Conservation (phyloP, 2,113 vertebrate species). For the Procavia capensis region DNA sequence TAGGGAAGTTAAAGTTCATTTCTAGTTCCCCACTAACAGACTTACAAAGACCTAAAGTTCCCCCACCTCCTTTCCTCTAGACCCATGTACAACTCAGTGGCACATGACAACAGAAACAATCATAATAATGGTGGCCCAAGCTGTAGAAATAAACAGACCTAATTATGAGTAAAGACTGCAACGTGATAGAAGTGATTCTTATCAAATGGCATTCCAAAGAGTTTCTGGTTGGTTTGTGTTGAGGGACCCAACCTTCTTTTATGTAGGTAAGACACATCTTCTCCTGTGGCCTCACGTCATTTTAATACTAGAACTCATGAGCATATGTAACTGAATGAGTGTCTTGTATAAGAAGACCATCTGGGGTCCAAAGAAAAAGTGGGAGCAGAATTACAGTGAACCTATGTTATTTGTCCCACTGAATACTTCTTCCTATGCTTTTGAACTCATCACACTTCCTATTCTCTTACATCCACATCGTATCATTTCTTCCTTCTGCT, state of each 20-base stretch:
- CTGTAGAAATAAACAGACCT: not conserved
- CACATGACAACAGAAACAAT: too few relatives aligned
- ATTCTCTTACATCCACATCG: not conserved
- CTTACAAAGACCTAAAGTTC: not conserved
- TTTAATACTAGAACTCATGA: too few relatives aligned
- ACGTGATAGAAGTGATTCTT: not conserved
- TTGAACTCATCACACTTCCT: not conserved
- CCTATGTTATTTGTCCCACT: too few relatives aligned
- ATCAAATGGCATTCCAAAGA: not conserved
- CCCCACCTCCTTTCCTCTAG: not conserved
- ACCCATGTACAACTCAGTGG: too few relatives aligned
- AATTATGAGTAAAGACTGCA: not conserved
- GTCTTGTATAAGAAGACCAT: too few relatives aligned
- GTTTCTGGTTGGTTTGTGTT: rapidly evolving
- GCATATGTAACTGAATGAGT: not conserved
- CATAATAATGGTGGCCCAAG: too few relatives aligned
- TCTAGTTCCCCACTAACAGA: not conserved
- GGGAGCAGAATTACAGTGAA: rapidly evolving
- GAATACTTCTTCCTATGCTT: not conserved
- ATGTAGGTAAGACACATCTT: not conserved
- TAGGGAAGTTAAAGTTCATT: not conserved
- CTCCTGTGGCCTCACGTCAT: not conserved
- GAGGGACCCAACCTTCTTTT: not conserved
- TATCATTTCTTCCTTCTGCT: too few relatives aligned
- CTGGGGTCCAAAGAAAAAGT: not conserved